phyloP scores from a whole-genome alignment of 2,888 invertebrate species.

The Chalcis sispes region DNA sequence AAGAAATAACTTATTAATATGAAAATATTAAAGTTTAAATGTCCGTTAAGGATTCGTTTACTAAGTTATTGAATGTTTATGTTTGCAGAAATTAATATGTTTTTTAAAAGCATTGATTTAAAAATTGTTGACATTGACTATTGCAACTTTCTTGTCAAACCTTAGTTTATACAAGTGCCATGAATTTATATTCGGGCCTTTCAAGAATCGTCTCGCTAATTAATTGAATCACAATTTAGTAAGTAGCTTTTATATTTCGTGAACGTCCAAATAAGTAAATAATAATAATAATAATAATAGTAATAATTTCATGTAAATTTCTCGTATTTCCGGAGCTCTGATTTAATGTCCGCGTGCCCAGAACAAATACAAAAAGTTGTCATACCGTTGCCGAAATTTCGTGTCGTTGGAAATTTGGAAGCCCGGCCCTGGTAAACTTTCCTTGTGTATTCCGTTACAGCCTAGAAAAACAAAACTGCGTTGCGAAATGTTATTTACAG shows the following conservation, averaged over 20 bases:
- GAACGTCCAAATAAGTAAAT: slow-evolving; percentile 21
- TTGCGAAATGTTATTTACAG: slow-evolving; percentile 7
- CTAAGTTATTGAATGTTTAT: no score
- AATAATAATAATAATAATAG: no score
- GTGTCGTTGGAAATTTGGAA: background rate
- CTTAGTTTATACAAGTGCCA: background rate
- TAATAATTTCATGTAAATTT: slow-evolving; percentile 34
- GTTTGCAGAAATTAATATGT: no score
- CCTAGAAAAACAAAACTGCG: slow-evolving; percentile 21
- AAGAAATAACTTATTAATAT: no score
- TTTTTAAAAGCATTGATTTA: no score
- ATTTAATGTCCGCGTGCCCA: background rate
- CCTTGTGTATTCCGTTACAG: slow-evolving; percentile 16
- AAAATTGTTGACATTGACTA: no score
- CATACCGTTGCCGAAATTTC: slow-evolving; percentile 25
- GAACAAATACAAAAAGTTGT: slow-evolving; percentile 41
- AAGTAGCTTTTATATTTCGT: no score
- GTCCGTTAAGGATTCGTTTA: no score
- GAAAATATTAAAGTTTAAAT: no score
- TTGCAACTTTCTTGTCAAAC: no score
- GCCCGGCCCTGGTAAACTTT: slow-evolving; percentile 22
- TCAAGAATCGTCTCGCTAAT: slow-evolving; percentile 21
- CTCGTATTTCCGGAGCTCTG: slow-evolving; percentile 24
- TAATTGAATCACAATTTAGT: slow-evolving; percentile 10
- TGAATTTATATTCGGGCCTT: no score